These are phyloP conservation scores for Alentia gelatinosa DNA, from an alignment of 2,888 invertebrate species.

Conservation along the genomic window DNA sequence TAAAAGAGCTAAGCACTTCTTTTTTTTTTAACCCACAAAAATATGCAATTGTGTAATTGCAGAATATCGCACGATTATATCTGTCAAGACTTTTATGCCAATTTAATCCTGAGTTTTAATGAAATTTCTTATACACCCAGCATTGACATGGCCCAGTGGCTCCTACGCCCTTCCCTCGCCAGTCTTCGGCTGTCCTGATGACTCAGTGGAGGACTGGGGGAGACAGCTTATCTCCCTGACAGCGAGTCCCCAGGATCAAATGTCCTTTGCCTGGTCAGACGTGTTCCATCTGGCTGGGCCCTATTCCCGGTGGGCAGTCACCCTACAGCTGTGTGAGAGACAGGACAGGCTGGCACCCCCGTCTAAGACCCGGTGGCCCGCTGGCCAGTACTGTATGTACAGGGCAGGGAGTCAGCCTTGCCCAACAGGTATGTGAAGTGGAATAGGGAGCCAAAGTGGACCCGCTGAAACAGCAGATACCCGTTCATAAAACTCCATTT, in stretches of 20 bases:
- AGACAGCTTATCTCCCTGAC: neutral
- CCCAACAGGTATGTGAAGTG: neutral
- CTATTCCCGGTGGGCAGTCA: neutral
- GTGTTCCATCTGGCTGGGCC: conserved; percentile 27
- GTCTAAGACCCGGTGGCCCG: neutral
- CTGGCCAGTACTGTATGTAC: neutral
- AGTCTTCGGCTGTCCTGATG: neutral
- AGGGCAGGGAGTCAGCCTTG: neutral
- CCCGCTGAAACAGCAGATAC: no score
- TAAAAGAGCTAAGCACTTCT: no score
- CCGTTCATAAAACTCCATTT: no score
- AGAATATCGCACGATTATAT: no score
- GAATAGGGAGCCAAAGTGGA: no score
- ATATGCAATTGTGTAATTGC: no score
- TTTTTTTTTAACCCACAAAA: no score
- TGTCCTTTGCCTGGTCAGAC: neutral
- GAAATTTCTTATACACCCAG: no score
- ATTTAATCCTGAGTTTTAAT: no score
- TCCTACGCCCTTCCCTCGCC: conserved; percentile 22
- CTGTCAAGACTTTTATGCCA: no score
- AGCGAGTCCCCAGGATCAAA: neutral
- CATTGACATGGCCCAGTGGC: neutral
- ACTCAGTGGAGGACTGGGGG: neutral
- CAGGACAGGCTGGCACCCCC: neutral
- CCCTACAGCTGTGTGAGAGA: conserved; percentile 8